Base-by-base conservation (phyloP, 2,113 vertebrate genomes). In the Pelusios castaneus region DNA sequence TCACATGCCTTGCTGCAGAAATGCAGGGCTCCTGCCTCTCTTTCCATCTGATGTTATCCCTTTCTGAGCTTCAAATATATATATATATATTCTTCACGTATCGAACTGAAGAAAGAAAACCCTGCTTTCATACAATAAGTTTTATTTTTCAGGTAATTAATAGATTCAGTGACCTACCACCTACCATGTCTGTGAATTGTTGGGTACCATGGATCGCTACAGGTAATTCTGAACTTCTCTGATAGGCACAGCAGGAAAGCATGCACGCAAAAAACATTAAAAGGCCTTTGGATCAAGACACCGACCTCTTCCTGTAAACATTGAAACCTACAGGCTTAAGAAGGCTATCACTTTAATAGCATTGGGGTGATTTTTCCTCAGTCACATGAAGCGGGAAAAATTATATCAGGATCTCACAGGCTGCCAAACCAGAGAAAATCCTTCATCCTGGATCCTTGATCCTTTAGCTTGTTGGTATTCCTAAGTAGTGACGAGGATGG, bases 241-340 rank as follows among this genome's bases (percentile, higher is more conserved):
- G 7, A 41, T 1, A 3, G 34, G 10, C 25, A 1, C 0, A 43
- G 56, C 5, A 49, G 3, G 55, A 67, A 77, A 41, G 9, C 75
- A 22, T 79, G 80, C 58, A 52, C 51, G n/a, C 58, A 51, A 60
- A 52, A 56, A 80, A 84, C 11, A 2, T 60, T 80, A 29, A 52
- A 88, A 17, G 6, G 75, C 9, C 2, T 60, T 80, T 75, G 73
- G 60, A 88, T 80, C 51, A 84, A 84, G 27, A 1, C n/a, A 22
- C 58, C 1, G 80, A 45, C 51, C 51, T 22, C 58, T 51, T 67
- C 80, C 58, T 3, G 2, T 22, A 25, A 56, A 25, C 51, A 8
- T 56, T 41, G 51, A 34, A 22, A 10, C 11, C 24, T 58, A 75
- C 4, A 7, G 56, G 27, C 22, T 80, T 73, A 47, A 54, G 7